Conservation (phyloP, 2,888 invertebrate genomes). For the Ophion ventricosus region DNA sequence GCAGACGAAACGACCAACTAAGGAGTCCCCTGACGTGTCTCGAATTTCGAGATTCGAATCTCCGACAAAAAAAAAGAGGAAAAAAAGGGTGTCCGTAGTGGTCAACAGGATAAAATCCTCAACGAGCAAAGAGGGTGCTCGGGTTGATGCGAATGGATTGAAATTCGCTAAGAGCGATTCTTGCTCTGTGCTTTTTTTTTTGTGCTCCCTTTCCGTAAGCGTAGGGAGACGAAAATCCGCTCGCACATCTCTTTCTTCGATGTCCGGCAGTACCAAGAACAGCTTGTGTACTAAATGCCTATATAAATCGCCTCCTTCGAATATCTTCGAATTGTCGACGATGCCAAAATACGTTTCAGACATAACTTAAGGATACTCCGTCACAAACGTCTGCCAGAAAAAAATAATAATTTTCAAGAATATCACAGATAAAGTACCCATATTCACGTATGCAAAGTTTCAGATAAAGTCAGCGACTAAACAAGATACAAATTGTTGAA, state of each 20-base stretch:
- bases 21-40: constrained; percentile 62
- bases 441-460: too few relatives aligned
- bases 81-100: constrained; percentile 52
- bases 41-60: constrained; percentile 67
- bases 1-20: constrained; percentile 61
- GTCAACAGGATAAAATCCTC: constrained; percentile 46
- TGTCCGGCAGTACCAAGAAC: constrained; percentile 42
- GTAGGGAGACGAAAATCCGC: constrained; percentile 18
- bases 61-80: constrained; percentile 27
- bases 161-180: constrained; percentile 62
- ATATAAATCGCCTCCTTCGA: too few relatives aligned
- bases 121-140: constrained; percentile 65
- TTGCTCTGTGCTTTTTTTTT: constrained; percentile 57
- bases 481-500: too few relatives aligned
- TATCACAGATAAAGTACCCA: too few relatives aligned
- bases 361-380: too few relatives aligned
- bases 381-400: too few relatives aligned
- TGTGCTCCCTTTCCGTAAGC: constrained; percentile 45
- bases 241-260: constrained; percentile 52
- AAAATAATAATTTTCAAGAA: too few relatives aligned
- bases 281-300: constrained; percentile 10
- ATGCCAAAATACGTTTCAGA: too few relatives aligned
- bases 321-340: too few relatives aligned
- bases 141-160: constrained; percentile 52
- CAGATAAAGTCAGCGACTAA: too few relatives aligned